Evolutionary conservation across 2,113 vertebrate species (phyloP).

Genomic region (Haplochromis burtoni): DNA sequence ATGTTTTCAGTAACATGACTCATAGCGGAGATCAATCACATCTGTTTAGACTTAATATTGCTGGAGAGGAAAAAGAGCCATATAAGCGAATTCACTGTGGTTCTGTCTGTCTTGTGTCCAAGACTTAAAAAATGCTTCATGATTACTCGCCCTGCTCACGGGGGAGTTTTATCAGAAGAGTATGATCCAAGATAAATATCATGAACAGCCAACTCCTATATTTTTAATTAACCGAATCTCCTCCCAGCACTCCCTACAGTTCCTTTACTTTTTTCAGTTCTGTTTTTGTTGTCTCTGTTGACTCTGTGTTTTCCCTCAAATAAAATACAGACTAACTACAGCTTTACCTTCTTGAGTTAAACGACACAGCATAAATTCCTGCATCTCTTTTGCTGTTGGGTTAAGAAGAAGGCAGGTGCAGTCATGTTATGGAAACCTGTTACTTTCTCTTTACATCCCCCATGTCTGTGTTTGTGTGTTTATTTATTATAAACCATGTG

Average conservation of each 20-base stretch:
- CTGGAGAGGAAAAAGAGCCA: conserved; percentile 32
- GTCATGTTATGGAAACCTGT: not conserved
- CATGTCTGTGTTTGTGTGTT: conserved; percentile 47
- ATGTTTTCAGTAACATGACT: not conserved
- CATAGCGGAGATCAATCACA: not conserved
- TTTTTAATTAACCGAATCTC: conserved; percentile 9
- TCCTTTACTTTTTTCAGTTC: not conserved
- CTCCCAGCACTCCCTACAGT: not conserved
- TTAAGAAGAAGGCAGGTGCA: not conserved
- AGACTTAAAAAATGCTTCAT: not conserved
- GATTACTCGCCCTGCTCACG: not conserved
- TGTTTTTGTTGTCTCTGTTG: not conserved
- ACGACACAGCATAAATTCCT: not conserved
- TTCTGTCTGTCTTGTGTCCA: conserved; percentile 19
- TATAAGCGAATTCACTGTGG: conserved; percentile 6
- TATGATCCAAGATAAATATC: not conserved
- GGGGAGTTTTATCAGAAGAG: conserved; percentile 9
- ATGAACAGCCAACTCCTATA: conserved; percentile 7
- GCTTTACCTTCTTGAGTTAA: not conserved
- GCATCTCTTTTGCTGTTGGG: not conserved
- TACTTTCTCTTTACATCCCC: not conserved
- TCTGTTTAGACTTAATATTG: not conserved
- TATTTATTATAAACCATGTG: conserved; percentile 58
- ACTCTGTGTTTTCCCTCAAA: not conserved
- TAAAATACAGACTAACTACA: not conserved